Evolutionary conservation across 2,888 invertebrate genomes (phyloP).

Genomic region (Junonia oenone): DNA sequence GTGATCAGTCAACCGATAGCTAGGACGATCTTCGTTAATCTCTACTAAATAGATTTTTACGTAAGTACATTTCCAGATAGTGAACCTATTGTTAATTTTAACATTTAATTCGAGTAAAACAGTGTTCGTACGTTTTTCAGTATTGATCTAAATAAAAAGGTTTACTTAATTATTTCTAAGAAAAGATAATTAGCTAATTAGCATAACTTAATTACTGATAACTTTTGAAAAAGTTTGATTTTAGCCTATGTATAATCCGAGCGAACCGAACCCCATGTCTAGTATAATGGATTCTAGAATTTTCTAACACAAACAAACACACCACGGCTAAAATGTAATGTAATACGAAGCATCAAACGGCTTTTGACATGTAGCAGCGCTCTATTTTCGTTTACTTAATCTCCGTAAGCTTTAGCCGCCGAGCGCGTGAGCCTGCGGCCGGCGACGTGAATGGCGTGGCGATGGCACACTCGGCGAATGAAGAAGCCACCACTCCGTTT

Average conservation of each 20-base stretch:
- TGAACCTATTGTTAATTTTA: neutral
- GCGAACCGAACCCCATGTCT: too few relatives aligned
- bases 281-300: too few relatives aligned
- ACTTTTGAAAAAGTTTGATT: too few relatives aligned
- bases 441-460: conserved; percentile 49
- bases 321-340: conserved; percentile 22
- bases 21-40: conserved; percentile 25
- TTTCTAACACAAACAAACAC: conserved; percentile 9
- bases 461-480: conserved; percentile 38
- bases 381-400: conserved; percentile 60
- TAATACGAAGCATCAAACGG: conserved; percentile 37
- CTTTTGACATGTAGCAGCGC: conserved; percentile 42
- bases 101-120: neutral
- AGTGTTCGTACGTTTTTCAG: too few relatives aligned
- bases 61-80: neutral
- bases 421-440: conserved; percentile 39
- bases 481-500: conserved; percentile 51
- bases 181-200: too few relatives aligned
- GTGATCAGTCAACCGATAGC: conserved; percentile 46
- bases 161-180: too few relatives aligned
- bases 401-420: conserved; percentile 43
- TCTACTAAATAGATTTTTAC: neutral
- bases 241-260: too few relatives aligned
- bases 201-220: too few relatives aligned
- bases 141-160: too few relatives aligned